A percentile compares a stretch with the other conserved stretches of the same genome.
phyloP scores from a whole-genome alignment of 2,113 vertebrate genomes.

The Gnathonemus echidnorhynchus region DNA sequence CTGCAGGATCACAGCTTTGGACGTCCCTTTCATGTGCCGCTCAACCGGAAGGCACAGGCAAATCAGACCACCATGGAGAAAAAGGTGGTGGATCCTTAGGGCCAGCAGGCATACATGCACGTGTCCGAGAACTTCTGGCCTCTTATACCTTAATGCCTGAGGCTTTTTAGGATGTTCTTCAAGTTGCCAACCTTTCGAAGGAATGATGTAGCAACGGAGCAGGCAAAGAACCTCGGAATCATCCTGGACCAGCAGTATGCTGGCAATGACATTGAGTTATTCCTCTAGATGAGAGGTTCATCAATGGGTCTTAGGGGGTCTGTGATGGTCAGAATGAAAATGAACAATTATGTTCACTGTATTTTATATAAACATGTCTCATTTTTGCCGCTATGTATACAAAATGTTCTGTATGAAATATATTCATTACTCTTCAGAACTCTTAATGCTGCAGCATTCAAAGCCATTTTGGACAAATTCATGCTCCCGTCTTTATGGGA shows the following conservation, averaged over 20 bases:
- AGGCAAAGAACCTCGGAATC: not conserved
- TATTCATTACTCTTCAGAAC: too few species aligned
- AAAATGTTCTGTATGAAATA: too few species aligned
- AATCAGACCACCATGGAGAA: not conserved
- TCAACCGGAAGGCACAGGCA: not conserved
- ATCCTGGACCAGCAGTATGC: not conserved
- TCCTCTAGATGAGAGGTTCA: not conserved
- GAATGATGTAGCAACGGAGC: not conserved
- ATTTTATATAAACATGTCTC: too few species aligned
- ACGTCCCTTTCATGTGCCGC: not conserved
- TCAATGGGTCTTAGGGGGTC: too few species aligned
- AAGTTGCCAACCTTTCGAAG: not conserved
- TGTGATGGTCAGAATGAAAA: too few species aligned
- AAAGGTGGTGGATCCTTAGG: not conserved
- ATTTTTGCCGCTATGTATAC: too few species aligned
- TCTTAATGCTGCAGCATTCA: too few species aligned
- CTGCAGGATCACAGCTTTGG: not conserved
- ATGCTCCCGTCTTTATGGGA: too few species aligned
- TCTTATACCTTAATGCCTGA: not conserved
- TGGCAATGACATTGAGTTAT: not conserved
- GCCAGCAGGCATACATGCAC: not conserved
- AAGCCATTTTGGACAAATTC: too few species aligned
- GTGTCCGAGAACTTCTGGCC: not conserved
- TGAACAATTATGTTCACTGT: too few species aligned
- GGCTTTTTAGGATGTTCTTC: not conserved